Percentiles rank a stretch among this genome's conserved stretches.
These are phyloP conservation scores for Scolopax bukidnonensis DNA, from an alignment of 2,797 vertebrate species.

Conservation along the genomic window DNA sequence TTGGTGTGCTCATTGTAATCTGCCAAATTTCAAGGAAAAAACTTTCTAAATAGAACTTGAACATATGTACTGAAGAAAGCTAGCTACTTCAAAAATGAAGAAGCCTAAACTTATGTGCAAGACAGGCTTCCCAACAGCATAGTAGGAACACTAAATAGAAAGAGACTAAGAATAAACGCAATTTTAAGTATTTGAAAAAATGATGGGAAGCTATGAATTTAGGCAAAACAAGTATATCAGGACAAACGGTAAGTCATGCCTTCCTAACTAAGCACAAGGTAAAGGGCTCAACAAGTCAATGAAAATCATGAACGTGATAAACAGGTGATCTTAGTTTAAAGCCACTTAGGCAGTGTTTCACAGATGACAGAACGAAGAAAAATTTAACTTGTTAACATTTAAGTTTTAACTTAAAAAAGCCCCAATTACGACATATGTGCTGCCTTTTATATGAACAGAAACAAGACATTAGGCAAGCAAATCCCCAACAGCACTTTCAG, in stretches of 20 bases:
- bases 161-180: neutral
- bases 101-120: neutral
- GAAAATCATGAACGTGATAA: neutral
- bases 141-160: neutral
- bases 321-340: neutral
- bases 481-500: neutral
- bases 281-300: neutral
- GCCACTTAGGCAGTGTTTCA: neutral
- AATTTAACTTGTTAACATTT: rapidly evolving
- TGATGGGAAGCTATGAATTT: rapidly evolving
- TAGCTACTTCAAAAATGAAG: neutral
- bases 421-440: neutral
- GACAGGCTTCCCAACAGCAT: rapidly evolving
- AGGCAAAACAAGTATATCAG: neutral
- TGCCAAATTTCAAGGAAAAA: neutral
- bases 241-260: neutral
- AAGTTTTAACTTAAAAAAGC: neutral
- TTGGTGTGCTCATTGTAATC: conserved; percentile 83
- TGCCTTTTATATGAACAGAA: neutral
- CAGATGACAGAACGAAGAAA: neutral
- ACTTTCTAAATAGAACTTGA: neutral
- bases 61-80: neutral
- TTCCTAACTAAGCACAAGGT: neutral
- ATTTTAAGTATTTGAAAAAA: neutral
- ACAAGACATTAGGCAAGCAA: neutral